A percentile compares a stretch with the other conserved stretches of the same genome.
Conservation (phyloP, 2,113 vertebrate genomes). For the Strix uralensis region DNA sequence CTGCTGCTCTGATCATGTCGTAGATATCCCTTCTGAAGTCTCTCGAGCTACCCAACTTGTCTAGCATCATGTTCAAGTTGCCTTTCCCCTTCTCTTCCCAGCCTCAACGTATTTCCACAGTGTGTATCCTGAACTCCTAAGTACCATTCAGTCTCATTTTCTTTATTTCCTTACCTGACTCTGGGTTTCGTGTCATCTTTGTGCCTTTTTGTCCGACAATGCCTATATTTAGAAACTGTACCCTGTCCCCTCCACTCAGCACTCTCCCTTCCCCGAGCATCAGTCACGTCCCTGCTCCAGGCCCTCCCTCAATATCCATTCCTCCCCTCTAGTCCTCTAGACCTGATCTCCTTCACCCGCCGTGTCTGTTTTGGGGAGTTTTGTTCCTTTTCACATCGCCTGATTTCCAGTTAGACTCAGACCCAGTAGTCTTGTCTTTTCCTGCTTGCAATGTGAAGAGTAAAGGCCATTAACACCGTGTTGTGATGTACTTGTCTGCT, state of each 20-base stretch:
- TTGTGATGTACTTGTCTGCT: background rate
- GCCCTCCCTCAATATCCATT: background rate
- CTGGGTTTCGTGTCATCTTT: background rate
- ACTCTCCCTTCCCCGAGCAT: background rate
- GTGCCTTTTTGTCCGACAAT: background rate
- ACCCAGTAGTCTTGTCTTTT: background rate
- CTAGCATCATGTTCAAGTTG: background rate
- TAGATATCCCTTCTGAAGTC: background rate
- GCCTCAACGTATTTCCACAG: background rate
- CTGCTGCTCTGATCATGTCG: background rate
- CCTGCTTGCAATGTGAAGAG: background rate
- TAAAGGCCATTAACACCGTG: accelerated
- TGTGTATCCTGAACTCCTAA: background rate
- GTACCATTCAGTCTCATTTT: background rate
- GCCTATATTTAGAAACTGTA: background rate
- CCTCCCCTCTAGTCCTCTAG: background rate
- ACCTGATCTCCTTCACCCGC: background rate
- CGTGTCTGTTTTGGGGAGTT: background rate
- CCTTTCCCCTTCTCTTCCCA: background rate
- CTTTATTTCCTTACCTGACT: background rate
- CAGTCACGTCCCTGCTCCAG: background rate
- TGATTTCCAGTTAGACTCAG: background rate
- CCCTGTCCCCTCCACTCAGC: background rate
- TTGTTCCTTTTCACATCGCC: background rate
- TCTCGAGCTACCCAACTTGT: background rate